These are phyloP conservation scores for Micronycteris hirsuta DNA, from an alignment of 2,113 vertebrate genomes.

Conservation along the genomic window DNA sequence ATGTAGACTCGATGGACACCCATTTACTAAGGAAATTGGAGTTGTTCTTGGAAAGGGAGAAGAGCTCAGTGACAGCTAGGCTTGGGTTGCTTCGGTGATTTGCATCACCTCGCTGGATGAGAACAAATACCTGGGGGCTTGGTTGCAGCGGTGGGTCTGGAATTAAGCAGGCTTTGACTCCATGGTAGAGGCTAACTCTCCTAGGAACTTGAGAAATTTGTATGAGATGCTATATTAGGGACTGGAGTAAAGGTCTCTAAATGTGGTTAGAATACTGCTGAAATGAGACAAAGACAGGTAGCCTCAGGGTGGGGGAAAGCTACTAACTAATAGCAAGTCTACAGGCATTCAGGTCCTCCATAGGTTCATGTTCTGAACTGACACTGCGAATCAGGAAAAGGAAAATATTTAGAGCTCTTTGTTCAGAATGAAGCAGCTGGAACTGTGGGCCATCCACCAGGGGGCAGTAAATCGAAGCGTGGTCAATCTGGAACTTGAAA, in stretches of 20 bases:
- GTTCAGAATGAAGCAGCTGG: neutral
- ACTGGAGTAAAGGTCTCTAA: slow-evolving; percentile 51
- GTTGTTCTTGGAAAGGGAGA: slow-evolving; percentile 42
- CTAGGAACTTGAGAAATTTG: slow-evolving; percentile 51
- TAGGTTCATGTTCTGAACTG: neutral
- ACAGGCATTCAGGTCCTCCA: neutral
- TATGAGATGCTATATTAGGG: slow-evolving; percentile 17
- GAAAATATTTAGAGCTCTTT: neutral
- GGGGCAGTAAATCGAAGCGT: slow-evolving; percentile 53
- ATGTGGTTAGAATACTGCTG: slow-evolving; percentile 11
- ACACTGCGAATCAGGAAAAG: neutral
- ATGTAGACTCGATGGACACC: neutral
- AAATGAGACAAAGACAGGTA: slow-evolving; percentile 52
- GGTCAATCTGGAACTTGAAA: neutral
- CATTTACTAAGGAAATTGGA: slow-evolving; percentile 45
- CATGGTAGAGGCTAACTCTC: neutral
- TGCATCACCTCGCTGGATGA: neutral
- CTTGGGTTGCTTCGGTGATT: neutral
- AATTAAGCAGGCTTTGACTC: slow-evolving; percentile 15
- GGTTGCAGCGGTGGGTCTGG: slow-evolving; percentile 17
- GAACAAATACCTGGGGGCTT: slow-evolving; percentile 37
- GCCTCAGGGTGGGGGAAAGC: neutral
- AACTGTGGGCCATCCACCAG: slow-evolving; percentile 40
- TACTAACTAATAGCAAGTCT: neutral
- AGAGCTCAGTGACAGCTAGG: slow-evolving; percentile 19